Base-by-base conservation (phyloP, 2,888 invertebrate species). In the Zootermopsis nevadensis region DNA sequence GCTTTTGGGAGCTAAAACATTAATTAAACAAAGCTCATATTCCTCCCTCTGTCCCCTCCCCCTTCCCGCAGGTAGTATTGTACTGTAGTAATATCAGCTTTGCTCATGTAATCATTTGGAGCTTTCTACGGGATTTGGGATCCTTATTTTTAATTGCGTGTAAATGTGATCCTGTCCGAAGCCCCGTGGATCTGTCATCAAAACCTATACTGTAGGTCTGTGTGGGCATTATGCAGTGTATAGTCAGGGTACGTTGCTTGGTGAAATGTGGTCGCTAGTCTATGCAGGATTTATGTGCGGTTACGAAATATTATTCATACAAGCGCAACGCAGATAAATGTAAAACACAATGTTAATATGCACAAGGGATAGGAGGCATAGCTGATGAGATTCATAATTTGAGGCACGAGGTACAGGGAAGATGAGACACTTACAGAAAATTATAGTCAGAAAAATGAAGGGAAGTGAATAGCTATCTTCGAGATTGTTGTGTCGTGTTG, bases 131-230 rank as follows among this genome's bases (percentile, higher is more conserved):
- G 84, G 84, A 84, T 84, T 84, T 84, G 83, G 81, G 74, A 81
- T 83, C 83, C 84, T 84, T 84, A 84, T 84, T 84, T 84, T 84
- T 84, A 84, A 84, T 84, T 84, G 84, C 79, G 84, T 84, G 84
- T 81, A 84, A 84, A 84, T 84, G 84, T 83, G 84, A 84, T 84
- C 84, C 84, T 53, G 77, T 30, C 33, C 89, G 88, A 88, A 89
- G 89, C 88, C 88, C 79, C 88, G 87, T 87, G 90, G 90, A 89
- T 90, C 90, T 89, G 88, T 87, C 88, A 82, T 79, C 79, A 79
- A 66, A 79, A 79, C 79, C 79, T 79, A 79, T 79, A 79, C 79
- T 38, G 38, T 31, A 69, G 69, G 69, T 69, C 33, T 69, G 69
- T 69, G 69, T 69, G 69, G 31, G 12, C 0, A 30, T 67, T 30